Evolutionary conservation across 2,113 vertebrate genomes (phyloP).

Genomic region (Puntigrus tetrazona): DNA sequence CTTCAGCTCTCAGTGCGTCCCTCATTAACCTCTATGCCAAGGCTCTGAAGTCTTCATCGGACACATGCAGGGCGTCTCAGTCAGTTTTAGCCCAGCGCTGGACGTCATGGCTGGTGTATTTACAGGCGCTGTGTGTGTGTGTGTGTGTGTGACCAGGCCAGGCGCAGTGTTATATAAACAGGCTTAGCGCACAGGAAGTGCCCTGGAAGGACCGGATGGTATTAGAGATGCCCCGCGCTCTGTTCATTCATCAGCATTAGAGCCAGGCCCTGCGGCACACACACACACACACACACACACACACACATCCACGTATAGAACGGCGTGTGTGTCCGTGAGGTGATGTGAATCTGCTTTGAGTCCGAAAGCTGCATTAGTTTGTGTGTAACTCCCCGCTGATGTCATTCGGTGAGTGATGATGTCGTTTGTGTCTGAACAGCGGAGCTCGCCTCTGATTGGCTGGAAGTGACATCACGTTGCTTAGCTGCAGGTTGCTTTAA

Average conservation of each 20-base stretch:
- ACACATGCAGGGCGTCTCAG: neutral
- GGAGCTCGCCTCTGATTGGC: slow-evolving; percentile 23
- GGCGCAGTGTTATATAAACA: slow-evolving; percentile 71
- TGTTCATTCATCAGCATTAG: slow-evolving; percentile 54
- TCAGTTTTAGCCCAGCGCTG: neutral
- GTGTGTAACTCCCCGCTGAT: slow-evolving; percentile 64
- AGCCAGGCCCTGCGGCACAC: neutral
- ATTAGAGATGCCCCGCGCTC: slow-evolving; percentile 70
- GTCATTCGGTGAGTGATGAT: slow-evolving; percentile 48
- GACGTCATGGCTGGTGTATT: slow-evolving; percentile 35
- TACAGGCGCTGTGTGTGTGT: too few species aligned
- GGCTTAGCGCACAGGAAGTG: slow-evolving; percentile 75
- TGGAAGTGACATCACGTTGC: neutral
- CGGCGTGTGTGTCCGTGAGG: neutral
- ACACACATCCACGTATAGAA: neutral
- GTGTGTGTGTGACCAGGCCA: slow-evolving; percentile 24
- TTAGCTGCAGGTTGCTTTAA: neutral
- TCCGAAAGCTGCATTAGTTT: too few species aligned
- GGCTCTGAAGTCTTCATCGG: neutral
- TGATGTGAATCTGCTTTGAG: neutral
- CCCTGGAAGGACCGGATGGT: slow-evolving; percentile 40
- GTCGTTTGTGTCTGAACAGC: neutral
- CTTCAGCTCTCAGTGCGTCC: neutral
- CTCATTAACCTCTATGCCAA: too few species aligned
- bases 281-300: neutral